These are phyloP conservation scores for Nothobranchius furzeri DNA, from an alignment of 2,113 vertebrate species.

Conservation along the genomic window DNA sequence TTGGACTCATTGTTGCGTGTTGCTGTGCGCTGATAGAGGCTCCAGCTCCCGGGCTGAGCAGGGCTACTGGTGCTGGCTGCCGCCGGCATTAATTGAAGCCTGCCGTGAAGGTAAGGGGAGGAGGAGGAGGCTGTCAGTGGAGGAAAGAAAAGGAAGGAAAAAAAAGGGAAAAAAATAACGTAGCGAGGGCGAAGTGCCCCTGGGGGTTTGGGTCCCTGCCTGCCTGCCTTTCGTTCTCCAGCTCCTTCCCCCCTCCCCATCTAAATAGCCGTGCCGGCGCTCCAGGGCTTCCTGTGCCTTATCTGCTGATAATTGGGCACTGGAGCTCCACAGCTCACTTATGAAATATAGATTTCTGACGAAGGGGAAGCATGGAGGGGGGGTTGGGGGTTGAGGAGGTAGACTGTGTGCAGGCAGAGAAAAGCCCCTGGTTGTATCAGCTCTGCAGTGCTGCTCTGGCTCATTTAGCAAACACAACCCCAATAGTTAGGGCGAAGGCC, in stretches of 20 bases:
- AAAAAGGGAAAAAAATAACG: slow-evolving; percentile 58
- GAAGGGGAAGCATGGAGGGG: slow-evolving; percentile 62
- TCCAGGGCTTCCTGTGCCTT: slow-evolving; percentile 82
- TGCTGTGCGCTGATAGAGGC: slow-evolving; percentile 70
- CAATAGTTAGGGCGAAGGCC: slow-evolving; percentile 61
- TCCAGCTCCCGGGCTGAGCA: slow-evolving; percentile 66
- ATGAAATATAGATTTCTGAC: slow-evolving; percentile 85
- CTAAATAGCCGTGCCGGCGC: slow-evolving; percentile 80
- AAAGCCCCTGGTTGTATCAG: slow-evolving; percentile 70
- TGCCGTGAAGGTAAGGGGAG: slow-evolving; percentile 74
- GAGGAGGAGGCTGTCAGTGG: slow-evolving; percentile 59
- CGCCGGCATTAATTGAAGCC: slow-evolving; percentile 82
- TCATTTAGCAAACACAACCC: slow-evolving; percentile 69
- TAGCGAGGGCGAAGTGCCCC: slow-evolving; percentile 76
- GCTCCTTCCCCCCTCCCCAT: slow-evolving; percentile 64
- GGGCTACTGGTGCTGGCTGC: slow-evolving; percentile 74
- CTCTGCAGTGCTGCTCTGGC: slow-evolving; percentile 62
- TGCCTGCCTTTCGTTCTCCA: slow-evolving; percentile 68
- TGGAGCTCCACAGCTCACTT: slow-evolving; percentile 81
- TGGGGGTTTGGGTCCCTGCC: slow-evolving; percentile 79
- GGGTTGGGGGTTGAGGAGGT: slow-evolving; percentile 28
- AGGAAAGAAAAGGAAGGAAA: slow-evolving; percentile 40
- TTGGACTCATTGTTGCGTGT: slow-evolving; percentile 70
- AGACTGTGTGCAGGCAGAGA: slow-evolving; percentile 69
- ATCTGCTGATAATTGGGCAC: slow-evolving; percentile 83